Evolutionary conservation across 30 jellyfish, hydroid and myxozoan genomes (phyloP).

Genomic region (Aurelia aurita): DNA sequence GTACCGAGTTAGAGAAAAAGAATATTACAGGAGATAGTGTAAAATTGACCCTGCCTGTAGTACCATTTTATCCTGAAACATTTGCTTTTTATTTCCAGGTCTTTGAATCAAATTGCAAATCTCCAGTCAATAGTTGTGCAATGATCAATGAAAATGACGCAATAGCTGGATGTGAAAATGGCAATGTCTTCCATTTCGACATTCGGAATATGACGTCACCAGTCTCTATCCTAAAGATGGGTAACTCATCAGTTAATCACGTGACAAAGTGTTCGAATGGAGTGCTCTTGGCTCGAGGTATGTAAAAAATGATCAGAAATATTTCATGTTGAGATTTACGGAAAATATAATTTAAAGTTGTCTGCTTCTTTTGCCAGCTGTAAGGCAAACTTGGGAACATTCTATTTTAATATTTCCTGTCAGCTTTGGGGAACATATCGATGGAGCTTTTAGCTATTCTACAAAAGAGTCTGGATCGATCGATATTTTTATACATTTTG

Average conservation of each 20-base stretch:
- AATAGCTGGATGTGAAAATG: slow-evolving; percentile 69
- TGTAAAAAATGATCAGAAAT: background rate
- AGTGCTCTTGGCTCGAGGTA: slow-evolving; percentile 66
- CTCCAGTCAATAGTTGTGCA: slow-evolving; percentile 74
- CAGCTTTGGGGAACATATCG: too few species aligned
- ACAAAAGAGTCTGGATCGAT: too few species aligned
- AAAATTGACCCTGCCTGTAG: background rate
- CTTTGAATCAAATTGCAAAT: slow-evolving; percentile 21
- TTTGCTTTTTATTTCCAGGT: slow-evolving; percentile 28
- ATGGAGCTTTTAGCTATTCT: too few species aligned
- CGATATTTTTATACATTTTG: too few species aligned
- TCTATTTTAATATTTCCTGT: too few species aligned
- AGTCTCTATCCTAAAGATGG: slow-evolving; percentile 12
- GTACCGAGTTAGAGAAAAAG: too few species aligned
- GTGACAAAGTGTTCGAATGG: slow-evolving; percentile 10
- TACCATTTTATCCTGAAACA: background rate
- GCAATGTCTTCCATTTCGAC: slow-evolving; percentile 51
- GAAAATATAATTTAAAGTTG: too few species aligned
- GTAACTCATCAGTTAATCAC: slow-evolving; percentile 61
- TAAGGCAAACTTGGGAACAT: too few species aligned
- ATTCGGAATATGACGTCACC: slow-evolving; percentile 61
- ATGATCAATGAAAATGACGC: slow-evolving; percentile 36
- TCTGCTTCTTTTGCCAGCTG: too few species aligned
- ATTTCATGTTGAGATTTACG: too few species aligned
- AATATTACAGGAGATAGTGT: background rate